Percentiles rank a stretch among this genome's conserved stretches.
Conservation (phyloP, 2,888 invertebrate genomes). For the Steinernema scapterisci region DNA sequence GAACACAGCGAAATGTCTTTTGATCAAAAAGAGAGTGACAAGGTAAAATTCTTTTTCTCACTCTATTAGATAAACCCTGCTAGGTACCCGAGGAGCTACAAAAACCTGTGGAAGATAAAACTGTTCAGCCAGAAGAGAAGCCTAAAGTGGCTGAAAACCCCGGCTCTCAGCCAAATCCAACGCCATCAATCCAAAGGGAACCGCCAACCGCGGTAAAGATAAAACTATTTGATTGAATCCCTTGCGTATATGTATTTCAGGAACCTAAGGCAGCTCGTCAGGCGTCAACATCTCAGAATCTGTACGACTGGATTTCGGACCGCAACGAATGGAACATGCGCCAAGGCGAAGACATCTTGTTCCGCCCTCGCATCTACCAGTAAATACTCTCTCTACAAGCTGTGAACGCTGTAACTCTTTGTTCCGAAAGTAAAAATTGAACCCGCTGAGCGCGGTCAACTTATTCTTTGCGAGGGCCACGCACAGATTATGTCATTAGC, state of each 20-base stretch:
- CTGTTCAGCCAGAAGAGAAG: not conserved
- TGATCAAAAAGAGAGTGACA: not conserved
- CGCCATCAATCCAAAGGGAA: too few relatives aligned
- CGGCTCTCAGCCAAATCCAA: too few relatives aligned
- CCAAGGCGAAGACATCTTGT: constrained; percentile 39
- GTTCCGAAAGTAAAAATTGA: too few relatives aligned
- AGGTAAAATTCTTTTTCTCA: not conserved
- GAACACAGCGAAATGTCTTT: not conserved
- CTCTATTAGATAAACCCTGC: too few relatives aligned
- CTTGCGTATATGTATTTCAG: too few relatives aligned
- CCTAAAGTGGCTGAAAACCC: too few relatives aligned
- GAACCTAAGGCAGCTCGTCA: not conserved
- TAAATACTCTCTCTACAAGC: not conserved
- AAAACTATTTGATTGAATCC: too few relatives aligned
- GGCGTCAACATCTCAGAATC: constrained; percentile 20
- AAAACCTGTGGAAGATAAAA: not conserved
- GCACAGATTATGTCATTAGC: constrained; percentile 22
- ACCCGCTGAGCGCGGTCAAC: too few relatives aligned
- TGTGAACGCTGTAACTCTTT: not conserved
- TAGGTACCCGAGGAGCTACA: not conserved
- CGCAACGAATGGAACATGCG: constrained; percentile 34
- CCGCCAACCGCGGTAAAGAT: too few relatives aligned
- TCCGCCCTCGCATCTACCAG: constrained; percentile 28
- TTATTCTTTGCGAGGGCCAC: not conserved
- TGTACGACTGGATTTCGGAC: constrained; percentile 44